These are phyloP conservation scores for Rallus limicola DNA, from an alignment of 2,113 vertebrate species.

Conservation along the genomic window DNA sequence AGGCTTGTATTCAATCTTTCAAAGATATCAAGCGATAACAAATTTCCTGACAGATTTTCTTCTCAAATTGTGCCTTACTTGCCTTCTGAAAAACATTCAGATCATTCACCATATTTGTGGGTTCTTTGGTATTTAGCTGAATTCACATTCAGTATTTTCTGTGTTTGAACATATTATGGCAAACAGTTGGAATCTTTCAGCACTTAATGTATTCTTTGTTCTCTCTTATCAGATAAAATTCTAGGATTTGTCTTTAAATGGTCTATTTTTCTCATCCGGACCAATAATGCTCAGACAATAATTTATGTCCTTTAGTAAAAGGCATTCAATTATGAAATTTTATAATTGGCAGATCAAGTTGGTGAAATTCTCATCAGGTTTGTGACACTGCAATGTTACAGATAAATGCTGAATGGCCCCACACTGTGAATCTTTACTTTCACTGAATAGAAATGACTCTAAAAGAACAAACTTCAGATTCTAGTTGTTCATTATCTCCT, in stretches of 20 bases:
- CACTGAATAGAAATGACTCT: background rate
- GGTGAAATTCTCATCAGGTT: background rate
- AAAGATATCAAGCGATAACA: background rate
- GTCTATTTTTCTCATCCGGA: background rate
- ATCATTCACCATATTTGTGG: background rate
- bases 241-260: background rate
- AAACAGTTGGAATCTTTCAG: background rate
- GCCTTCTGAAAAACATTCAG: background rate
- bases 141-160: background rate
- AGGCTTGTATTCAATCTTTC: background rate
- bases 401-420: background rate
- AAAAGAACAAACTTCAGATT: background rate
- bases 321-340: background rate
- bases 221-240: background rate
- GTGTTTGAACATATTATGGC: background rate
- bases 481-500: background rate
- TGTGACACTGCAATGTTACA: background rate
- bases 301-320: background rate
- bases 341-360: background rate
- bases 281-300: background rate
- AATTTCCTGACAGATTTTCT: background rate
- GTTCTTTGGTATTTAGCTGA: background rate
- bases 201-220: background rate
- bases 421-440: background rate
- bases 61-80: background rate